phyloP scores from a whole-genome alignment of 2,797 vertebrate genomes.

The Gymnoscopelus microlampas region DNA sequence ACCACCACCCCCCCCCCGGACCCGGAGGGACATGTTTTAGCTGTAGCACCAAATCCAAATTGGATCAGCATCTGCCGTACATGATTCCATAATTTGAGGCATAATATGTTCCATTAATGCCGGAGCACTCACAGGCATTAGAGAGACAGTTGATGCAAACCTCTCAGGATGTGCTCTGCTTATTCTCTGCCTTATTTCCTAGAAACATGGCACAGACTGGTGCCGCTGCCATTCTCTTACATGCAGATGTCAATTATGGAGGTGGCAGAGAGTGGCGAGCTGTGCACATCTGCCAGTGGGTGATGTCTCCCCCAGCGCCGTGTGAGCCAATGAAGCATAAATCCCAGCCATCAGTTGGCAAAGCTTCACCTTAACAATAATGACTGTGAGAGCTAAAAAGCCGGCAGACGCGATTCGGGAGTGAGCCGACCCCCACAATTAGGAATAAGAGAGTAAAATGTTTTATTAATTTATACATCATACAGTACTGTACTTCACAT shows the following conservation, averaged over 20 bases:
- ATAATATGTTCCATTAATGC: slow-evolving; percentile 83
- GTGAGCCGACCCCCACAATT: slow-evolving; percentile 31
- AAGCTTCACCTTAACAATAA: slow-evolving; percentile 59
- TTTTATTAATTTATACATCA: neutral
- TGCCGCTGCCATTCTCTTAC: slow-evolving; percentile 75
- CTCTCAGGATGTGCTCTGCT: slow-evolving; percentile 79
- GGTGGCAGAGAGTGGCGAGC: slow-evolving; percentile 74
- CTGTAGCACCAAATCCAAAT: slow-evolving; percentile 71
- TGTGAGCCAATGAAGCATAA: slow-evolving; percentile 59
- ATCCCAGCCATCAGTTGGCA: slow-evolving; percentile 63
- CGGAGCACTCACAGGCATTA: slow-evolving; percentile 74
- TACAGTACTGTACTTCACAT: neutral
- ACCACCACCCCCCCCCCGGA: slow-evolving; percentile 11
- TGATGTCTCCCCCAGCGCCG: slow-evolving; percentile 69
- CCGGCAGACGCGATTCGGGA: slow-evolving; percentile 25
- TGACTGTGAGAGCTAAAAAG: slow-evolving; percentile 22
- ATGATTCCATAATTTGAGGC: slow-evolving; percentile 81
- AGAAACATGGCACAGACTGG: slow-evolving; percentile 70
- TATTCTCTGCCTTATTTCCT: slow-evolving; percentile 73
- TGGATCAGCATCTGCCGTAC: slow-evolving; percentile 83
- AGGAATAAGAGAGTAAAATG: slow-evolving; percentile 20
- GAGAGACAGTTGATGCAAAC: slow-evolving; percentile 74
- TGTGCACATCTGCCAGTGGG: slow-evolving; percentile 74
- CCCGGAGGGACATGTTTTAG: slow-evolving; percentile 70
- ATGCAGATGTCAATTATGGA: slow-evolving; percentile 80